A percentile compares a stretch with the other conserved stretches of the same genome.
Conservation (phyloP, 2,797 vertebrate species). For the Argentina silus region DNA sequence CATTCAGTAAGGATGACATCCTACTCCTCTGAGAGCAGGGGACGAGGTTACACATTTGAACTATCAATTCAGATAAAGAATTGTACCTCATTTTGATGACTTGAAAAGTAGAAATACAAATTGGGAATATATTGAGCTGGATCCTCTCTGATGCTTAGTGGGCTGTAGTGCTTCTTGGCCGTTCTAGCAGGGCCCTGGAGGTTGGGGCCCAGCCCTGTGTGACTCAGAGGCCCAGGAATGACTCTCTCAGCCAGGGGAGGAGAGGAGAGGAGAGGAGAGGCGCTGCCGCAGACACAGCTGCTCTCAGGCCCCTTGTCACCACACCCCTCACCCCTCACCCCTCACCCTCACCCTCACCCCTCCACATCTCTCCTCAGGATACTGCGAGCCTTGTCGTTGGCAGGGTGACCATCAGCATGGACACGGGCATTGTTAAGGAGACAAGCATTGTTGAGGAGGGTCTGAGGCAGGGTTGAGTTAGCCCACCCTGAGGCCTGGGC, state of each 20-base stretch:
- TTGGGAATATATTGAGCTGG: too few species aligned
- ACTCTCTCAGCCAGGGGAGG: slow-evolving; percentile 14
- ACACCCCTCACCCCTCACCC: slow-evolving; percentile 39
- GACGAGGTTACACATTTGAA: too few species aligned
- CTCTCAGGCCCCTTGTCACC: slow-evolving; percentile 36
- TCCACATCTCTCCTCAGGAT: slow-evolving; percentile 50
- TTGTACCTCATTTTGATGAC: too few species aligned
- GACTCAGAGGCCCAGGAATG: slow-evolving; percentile 32
- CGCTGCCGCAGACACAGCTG: slow-evolving; percentile 54
- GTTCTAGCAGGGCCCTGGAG: background rate
- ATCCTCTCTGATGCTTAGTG: too few species aligned
- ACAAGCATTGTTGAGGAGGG: too few species aligned
- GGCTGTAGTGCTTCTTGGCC: background rate
- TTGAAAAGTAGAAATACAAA: too few species aligned
- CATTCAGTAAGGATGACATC: too few species aligned
- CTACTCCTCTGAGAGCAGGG: too few species aligned
- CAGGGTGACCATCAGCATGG: slow-evolving; percentile 52
- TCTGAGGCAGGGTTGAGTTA: slow-evolving; percentile 54
- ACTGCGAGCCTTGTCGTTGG: slow-evolving; percentile 54
- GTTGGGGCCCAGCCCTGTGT: slow-evolving; percentile 14
- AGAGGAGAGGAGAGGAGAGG: slow-evolving; percentile 32
- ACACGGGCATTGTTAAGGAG: background rate
- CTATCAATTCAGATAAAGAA: too few species aligned
- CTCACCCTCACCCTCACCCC: slow-evolving; percentile 28
- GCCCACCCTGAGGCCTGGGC: slow-evolving; percentile 51